Percentiles rank a stretch among this genome's conserved stretches.
These are phyloP conservation scores for Lepilemur ruficaudatus DNA, from an alignment of 2,797 vertebrate species.

Conservation along the genomic window DNA sequence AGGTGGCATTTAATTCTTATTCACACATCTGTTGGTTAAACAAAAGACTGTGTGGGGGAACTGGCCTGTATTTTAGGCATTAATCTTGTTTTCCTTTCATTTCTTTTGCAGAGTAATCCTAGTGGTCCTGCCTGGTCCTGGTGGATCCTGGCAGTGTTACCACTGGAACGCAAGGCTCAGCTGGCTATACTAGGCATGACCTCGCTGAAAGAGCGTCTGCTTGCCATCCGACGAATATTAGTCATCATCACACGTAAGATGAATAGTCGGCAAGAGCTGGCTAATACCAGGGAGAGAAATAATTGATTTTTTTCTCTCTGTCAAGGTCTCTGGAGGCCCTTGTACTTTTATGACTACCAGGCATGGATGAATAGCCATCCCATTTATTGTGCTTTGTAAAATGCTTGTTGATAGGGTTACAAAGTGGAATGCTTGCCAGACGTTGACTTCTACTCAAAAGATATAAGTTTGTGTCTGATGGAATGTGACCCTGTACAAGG, in stretches of 20 bases:
- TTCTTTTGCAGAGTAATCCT: conserved; percentile 86
- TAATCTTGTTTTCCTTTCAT: neutral
- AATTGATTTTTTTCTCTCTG: conserved; percentile 13
- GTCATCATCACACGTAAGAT: conserved; percentile 93
- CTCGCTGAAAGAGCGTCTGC: conserved; percentile 92
- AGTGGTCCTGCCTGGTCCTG: conserved; percentile 95
- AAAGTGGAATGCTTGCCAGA: conserved; percentile 72
- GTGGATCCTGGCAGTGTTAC: conserved; percentile 94
- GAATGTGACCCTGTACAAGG: conserved; percentile 78
- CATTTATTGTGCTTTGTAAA: conserved; percentile 65
- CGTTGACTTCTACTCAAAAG: conserved; percentile 67
- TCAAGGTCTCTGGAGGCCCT: neutral
- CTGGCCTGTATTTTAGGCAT: neutral
- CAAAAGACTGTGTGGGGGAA: neutral
- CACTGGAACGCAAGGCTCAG: conserved; percentile 93
- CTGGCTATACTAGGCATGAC: conserved; percentile 94
- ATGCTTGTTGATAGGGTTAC: conserved; percentile 66
- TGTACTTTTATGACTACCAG: conserved; percentile 22
- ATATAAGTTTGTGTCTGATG: conserved; percentile 65
- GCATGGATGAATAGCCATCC: conserved; percentile 50
- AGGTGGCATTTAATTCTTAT: neutral
- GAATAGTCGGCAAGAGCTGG: conserved; percentile 86
- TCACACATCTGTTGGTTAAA: neutral
- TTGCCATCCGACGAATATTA: conserved; percentile 91
- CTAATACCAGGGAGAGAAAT: conserved; percentile 64